Base-by-base conservation (phyloP, 2,888 invertebrate species). In the Harpalus rubripes region DNA sequence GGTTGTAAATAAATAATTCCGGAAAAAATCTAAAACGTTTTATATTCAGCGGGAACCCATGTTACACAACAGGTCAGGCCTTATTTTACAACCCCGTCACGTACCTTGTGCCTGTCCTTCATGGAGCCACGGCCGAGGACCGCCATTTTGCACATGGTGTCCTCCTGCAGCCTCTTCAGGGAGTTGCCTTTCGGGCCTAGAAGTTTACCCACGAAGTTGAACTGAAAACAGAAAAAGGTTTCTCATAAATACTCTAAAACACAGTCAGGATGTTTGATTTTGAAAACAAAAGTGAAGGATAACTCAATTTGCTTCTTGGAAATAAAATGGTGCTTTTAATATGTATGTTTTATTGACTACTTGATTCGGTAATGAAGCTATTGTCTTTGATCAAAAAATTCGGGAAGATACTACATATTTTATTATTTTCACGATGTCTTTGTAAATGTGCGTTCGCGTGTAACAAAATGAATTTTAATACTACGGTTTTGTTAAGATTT, bases 101-200 rank as follows among this genome's bases (percentile, higher is more conserved):
- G 89, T 90, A 95, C 96, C 95, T 98, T 98, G 89, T 96, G 95
- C 88, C 97, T 94, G 90, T 98, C 98, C 90, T 97, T 95, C 97
- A 98, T 98, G 6, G 98, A 98, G 7, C 98, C 98, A 86, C 96
- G 94, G 6, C 98, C 98, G 26, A 98, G 93, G 10, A 98, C 97
- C 39, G 98, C 97, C 97, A 98, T 98, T 93, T 98, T 98, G 90
- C 98, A 97, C 94, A 97, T 97, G 10, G 98, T 98, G 91, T 98
- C 98, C 90, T 98, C 98, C 91, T 98, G 98, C 39, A 98, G 93
- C 87, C 97, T 93, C 91, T 98, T 98, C 90, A 98, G 92, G 0
- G 98, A 97, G 92, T 97, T 97, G 81, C 98, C 98, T 91, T 98
- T 98, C 15, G 98, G 98, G 1, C 98, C 98, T 88, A 98, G 92